phyloP scores from a whole-genome alignment of 37 sponge, comb jelly and placozoan genomes.

The Corticium candelabrum region DNA sequence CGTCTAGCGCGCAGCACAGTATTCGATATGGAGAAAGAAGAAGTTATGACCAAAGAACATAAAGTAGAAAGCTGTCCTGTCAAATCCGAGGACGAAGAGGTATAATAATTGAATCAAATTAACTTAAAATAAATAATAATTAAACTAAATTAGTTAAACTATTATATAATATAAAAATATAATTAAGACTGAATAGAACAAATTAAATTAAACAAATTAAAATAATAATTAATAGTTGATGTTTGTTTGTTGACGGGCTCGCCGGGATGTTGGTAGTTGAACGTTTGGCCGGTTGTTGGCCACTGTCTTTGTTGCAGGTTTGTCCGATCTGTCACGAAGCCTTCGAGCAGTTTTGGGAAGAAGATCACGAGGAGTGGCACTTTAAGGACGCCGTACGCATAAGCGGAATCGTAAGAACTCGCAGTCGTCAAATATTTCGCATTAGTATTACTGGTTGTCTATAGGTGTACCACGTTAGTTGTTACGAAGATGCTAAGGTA shows the following conservation, averaged over 20 bases:
- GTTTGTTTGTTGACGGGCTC: no score
- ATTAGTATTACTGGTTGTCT: no score
- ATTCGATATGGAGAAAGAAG: neutral
- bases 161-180: no score
- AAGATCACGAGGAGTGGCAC: constrained; percentile 80
- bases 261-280: no score
- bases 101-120: no score
- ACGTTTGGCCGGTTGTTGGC: no score
- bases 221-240: neutral
- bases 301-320: constrained; percentile 17
- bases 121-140: no score
- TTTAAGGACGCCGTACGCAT: constrained; percentile 64
- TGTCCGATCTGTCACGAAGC: constrained; percentile 59
- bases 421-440: no score
- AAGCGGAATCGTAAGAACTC: constrained; percentile 20
- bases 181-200: no score
- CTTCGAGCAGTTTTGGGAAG: constrained; percentile 80
- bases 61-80: neutral
- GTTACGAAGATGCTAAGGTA: constrained; percentile 61
- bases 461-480: constrained; percentile 54
- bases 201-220: no score
- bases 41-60: neutral
- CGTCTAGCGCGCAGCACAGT: neutral
- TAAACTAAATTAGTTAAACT: no score
- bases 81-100: neutral